Base-by-base conservation (phyloP, 2,113 vertebrate species). In the Sinocyclocheilus anshuiensis region DNA sequence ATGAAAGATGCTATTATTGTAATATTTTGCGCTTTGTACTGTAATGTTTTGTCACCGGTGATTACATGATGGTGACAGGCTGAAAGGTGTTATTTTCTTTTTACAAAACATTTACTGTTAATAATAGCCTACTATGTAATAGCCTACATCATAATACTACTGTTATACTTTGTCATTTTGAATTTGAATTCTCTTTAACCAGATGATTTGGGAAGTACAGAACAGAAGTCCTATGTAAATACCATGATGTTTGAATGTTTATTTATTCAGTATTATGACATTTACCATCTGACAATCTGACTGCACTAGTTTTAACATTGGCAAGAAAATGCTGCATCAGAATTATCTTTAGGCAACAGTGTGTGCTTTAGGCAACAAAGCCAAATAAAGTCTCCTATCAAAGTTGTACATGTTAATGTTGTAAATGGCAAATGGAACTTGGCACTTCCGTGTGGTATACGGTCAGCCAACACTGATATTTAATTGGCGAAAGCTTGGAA, bases 401-500 rank as follows among this genome's bases (percentile, higher is more conserved):
- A 67, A 65, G 9, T 81, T 81, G 36, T 78, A 78, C 26, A 78
- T 33, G 71, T 78, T 83, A 33, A 75, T 81, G 67, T 86, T 61
- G 33, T 22, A 33, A 42, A 22, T 48, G 77, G 24, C 55, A 22
- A 59, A 72, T 61, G 20, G 18, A 81, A 81, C 24, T 67, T 81
- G 79, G 61, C 79, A 67, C 59, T 67, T 81, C 7, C 0, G 16
- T 50, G 81, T 53, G 48, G 24, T 53, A 82, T 3, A 48, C 20
- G 26, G 63, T 71, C 81, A 53, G 42, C 63, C 80, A 83, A 69
- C 29, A 87, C 45, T 29, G 82, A 81, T 42, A 57, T 83, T 87
- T 85, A 83, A 87, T 85, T 82, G 59, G 53, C 4, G 16, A 83
- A 78, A 84, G 81, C 84, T 75, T 83, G 74, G 78, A 89, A 74